Percentiles rank a stretch among this genome's conserved stretches.
phyloP scores from a whole-genome alignment of 2,888 invertebrate genomes.

The Penaeus monodon region DNA sequence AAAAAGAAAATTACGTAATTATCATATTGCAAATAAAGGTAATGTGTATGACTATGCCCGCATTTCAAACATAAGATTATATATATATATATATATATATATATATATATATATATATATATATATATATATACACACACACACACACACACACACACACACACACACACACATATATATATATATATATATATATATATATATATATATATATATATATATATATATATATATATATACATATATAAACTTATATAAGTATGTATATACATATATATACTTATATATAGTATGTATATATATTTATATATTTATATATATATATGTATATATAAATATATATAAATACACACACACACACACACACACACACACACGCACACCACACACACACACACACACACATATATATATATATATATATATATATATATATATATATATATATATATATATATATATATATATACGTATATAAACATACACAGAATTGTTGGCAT shows the following conservation, averaged over 20 bases:
- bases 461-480: not conserved
- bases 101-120: not conserved
- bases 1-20: too few species aligned
- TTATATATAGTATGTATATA: conserved; percentile 12
- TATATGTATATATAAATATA: conserved; percentile 19
- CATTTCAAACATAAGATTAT: conserved; percentile 1
- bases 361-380: too few species aligned
- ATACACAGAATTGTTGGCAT: too few species aligned
- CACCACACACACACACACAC: too few species aligned
- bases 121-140: not conserved
- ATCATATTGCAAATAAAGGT: too few species aligned
- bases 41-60: too few species aligned
- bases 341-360: not conserved
- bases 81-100: conserved; percentile 19
- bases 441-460: not conserved
- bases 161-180: not conserved
- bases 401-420: too few species aligned
- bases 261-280: not conserved
- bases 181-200: too few species aligned
- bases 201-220: too few species aligned
- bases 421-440: not conserved
- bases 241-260: not conserved
- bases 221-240: not conserved
- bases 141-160: not conserved
- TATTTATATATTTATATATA: conserved; percentile 22